These are phyloP conservation scores for Forpus xanthops DNA, from an alignment of 2,797 vertebrate species.

Conservation along the genomic window DNA sequence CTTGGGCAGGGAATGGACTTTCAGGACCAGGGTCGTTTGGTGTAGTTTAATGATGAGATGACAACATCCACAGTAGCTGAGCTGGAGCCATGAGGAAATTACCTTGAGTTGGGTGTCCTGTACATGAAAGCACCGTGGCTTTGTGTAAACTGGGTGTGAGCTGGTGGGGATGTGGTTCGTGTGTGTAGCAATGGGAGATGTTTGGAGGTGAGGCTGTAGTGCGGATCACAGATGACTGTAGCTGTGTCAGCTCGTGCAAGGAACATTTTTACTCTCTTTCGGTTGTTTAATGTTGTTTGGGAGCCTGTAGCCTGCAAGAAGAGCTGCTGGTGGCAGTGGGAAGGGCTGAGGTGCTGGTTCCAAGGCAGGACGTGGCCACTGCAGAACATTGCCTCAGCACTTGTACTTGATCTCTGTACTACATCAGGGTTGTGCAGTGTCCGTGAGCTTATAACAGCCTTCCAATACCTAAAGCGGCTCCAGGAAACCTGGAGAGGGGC, in stretches of 20 bases:
- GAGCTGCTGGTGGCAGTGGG: neutral
- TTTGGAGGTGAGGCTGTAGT: neutral
- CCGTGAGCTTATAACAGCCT: neutral
- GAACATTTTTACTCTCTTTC: neutral
- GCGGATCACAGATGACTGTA: neutral
- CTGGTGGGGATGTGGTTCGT: fast-evolving
- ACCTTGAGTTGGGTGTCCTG: neutral
- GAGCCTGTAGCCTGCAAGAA: neutral
- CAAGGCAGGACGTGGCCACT: neutral
- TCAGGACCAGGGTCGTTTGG: neutral
- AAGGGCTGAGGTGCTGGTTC: neutral
- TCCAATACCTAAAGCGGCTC: neutral
- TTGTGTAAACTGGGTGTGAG: neutral
- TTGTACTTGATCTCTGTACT: neutral
- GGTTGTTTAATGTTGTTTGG: neutral
- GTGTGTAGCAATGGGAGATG: neutral
- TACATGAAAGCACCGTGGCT: fast-evolving
- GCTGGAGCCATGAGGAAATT: neutral
- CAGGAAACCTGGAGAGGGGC: neutral
- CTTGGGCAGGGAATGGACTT: neutral
- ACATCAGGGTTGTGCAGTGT: neutral
- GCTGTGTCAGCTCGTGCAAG: neutral
- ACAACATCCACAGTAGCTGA: neutral
- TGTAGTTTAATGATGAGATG: neutral
- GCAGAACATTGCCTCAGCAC: neutral